Evolutionary conservation across 2,888 invertebrate genomes (phyloP).

Genomic region (Spilosoma lubricipeda): DNA sequence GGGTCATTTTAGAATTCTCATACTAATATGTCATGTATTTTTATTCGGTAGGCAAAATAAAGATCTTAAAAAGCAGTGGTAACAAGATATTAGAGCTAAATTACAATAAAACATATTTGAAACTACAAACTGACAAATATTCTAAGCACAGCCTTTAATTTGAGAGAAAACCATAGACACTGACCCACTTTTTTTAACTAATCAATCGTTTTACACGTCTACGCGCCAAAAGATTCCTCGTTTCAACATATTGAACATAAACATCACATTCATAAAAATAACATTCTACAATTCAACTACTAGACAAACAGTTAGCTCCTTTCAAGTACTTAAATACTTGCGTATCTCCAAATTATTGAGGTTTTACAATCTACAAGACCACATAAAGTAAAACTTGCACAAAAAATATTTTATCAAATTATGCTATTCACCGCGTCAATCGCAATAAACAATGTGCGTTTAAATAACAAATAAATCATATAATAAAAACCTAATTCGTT

Average conservation of each 20-base stretch:
- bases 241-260: constrained; percentile 4
- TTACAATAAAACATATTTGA: constrained; percentile 32
- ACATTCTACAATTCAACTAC: not conserved
- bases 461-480: not conserved
- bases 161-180: constrained; percentile 49
- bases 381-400: not conserved
- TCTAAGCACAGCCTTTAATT: constrained; percentile 64
- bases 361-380: not conserved
- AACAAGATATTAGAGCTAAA: constrained; percentile 25
- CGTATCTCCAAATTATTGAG: not conserved
- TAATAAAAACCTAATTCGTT: not conserved
- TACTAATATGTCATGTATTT: not conserved
- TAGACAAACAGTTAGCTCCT: not conserved
- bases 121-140: constrained; percentile 45
- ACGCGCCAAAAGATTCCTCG: constrained; percentile 1
- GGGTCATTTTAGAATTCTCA: constrained; percentile 7
- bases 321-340: not conserved
- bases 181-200: not conserved
- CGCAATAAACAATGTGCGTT: constrained; percentile 13
- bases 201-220: not conserved
- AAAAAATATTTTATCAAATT: not conserved
- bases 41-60: not conserved
- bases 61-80: constrained; percentile 32
- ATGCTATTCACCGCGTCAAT: constrained; percentile 3
- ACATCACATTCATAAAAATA: not conserved